Evolutionary conservation across 2,797 vertebrate genomes (phyloP), one percentile per base, ranked within the genome.

Genomic region (Gymnothorax reevesii): DNA sequence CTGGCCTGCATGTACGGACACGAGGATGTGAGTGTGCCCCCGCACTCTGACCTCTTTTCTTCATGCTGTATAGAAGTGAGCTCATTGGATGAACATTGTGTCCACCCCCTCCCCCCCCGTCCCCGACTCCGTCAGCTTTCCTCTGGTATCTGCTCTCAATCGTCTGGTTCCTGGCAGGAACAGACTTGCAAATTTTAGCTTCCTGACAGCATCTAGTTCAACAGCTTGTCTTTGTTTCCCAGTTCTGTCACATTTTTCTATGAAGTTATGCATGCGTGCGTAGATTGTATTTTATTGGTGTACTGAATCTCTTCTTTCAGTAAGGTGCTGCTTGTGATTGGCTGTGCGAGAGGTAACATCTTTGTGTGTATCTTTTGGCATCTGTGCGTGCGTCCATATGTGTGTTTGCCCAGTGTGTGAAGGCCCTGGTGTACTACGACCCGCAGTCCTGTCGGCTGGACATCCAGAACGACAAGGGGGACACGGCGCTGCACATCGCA

Each of bases 341-440:
- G 4, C 52, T 13, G 42, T 86, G 49, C 80, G 5, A 59, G 25
- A 52, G 79, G 57, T 33, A 25, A 42, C 13, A 4, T 62, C 12
- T n/a, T 20, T n/a, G 62, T 20, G 62, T n/a, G 5, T 66, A 22
- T 66, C 20, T 66, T 4, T 64, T 42, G 33, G 33, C 33, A 12
- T 60, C 7, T 60, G 59, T 13, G 9, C 17, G 59, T 60, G 59
- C 17, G 7, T 10, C 4, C 59, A 6, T 60, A 15, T 60, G 59
- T 60, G 59, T 60, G 12, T 9, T 3, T 13, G 59, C 77, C 83
- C 91, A 99, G 98, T 99, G 98, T 42, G 98, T 99, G 92, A 99
- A 99, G 96, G 98, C 98, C 27, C 89, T 99, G 92, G 97, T 99
- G 75, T 99, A 99, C 94, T 99, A 97, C 2, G 97, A 99, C 33